Base-by-base conservation (phyloP, 2,888 invertebrate genomes). In the Erebia palarica region DNA sequence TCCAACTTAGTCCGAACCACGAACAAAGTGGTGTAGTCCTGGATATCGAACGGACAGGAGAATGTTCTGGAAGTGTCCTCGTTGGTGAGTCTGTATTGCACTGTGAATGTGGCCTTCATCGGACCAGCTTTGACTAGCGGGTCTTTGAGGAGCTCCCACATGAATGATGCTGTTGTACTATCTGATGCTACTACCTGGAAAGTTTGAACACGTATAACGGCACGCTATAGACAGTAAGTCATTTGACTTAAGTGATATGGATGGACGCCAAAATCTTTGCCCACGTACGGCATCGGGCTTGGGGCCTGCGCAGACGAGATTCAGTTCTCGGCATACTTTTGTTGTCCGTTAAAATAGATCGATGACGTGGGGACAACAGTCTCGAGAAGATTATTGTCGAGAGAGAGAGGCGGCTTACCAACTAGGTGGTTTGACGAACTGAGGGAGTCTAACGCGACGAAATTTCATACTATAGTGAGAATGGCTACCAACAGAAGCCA, bases 1-100 rank as follows among this genome's bases (percentile, higher is more conserved):
- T 97, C 97, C 76, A 98, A 94, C 78, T 94, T 94, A 0, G 96
- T 96, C 74, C 95, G 95, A 72, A 98, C 95, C 73, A 96, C 95
- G 84, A 97, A 98, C 79, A 98, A 91, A 7, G 98, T 98, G 91
- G 96, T 96, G 81, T 97, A 98, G 85, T 98, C 97, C 21, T 94
- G 95, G 69, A 98, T 93, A 80, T 97, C 97, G 81, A 97, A 97
- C 65, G 95, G 95, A 82, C 96, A 97, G 75, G 94, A 90, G 86
- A 95, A 95, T 71, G 86, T 85, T 82, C 79, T 92, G 81, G 79
- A 88, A 73, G 78, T 89, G 72, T 82, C 94, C 76, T 79, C 90
- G 75, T 77, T 86, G 60, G 74, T 84, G 0, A 83, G 81, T 0
- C 79, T 79, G 81, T 94, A 94, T 51, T 84, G 80, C 7, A 93